Evolutionary conservation across 2,797 vertebrate species (phyloP), one percentile per base, ranked within the genome.

Genomic region (Poeciliopsis gracilis): DNA sequence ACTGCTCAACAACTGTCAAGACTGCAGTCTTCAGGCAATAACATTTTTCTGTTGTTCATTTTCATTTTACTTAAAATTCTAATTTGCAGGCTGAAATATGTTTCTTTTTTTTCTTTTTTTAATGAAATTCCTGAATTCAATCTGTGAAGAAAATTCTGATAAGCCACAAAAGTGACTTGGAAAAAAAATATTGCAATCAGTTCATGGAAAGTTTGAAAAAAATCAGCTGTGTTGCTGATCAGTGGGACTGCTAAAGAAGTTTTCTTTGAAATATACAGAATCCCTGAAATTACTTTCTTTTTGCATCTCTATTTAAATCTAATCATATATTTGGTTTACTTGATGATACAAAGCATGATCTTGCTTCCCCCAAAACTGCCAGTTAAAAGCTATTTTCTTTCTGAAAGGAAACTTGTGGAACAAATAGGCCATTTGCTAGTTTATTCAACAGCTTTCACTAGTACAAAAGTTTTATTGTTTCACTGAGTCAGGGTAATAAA

Each of bases 401-500:
- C 57, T 71, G 38, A n/a, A 74, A 57, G 53, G 92, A 90, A 92
- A 92, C 87, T 83, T 63, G 84, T 49, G 67, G 28, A 63, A 43
- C 71, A 63, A 77, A 76, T 25, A 15, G 12, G 5, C 38, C 66
- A 69, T 46, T 71, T 71, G 41, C 15, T 71, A 16, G 41, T 45
- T n/a, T 28, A 28, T 70, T 45, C 41, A n/a, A 12, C 25, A 61
- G 75, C 74, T 63, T 70, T 55, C 46, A 73, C 55, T 57, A 12
- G 25, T 72, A 94, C 85, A 94, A 90, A 93, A 84, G 81, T 36
- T 79, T 82, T 86, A 90, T 94, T 94, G 90, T 95, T 91, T 75
- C 79, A 57, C 25, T 15, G 55, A 77, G 85, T 86, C 25, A 83
- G 82, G 86, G 80, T 78, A 51, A 86, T 90, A 77, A 78, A 75